These are phyloP conservation scores for Triplophysa bombifrons DNA, from an alignment of 2,797 vertebrate species.

Conservation along the genomic window DNA sequence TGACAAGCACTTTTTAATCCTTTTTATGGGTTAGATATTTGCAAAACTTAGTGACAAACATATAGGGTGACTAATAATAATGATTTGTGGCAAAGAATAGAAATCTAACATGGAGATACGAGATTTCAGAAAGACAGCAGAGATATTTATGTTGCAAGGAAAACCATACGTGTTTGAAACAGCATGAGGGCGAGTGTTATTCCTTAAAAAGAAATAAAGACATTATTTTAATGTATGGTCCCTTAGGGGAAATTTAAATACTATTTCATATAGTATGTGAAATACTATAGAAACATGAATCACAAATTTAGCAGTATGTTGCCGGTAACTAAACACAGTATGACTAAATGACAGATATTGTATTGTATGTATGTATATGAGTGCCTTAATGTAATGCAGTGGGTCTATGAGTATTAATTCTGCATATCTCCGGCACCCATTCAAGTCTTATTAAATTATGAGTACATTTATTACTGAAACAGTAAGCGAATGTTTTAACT, in stretches of 20 bases:
- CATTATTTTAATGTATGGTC: background rate
- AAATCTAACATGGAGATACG: no score
- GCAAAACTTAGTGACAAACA: no score
- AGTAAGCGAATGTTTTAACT: background rate
- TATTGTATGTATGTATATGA: background rate
- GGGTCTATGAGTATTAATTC: background rate
- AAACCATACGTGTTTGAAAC: background rate
- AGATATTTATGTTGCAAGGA: background rate
- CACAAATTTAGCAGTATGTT: no score
- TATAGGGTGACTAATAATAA: no score
- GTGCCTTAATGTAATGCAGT: slow-evolving; percentile 19
- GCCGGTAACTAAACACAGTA: background rate
- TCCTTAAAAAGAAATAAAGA: background rate
- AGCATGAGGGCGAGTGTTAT: background rate
- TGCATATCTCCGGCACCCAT: background rate
- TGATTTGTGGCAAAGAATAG: no score
- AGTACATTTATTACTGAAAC: background rate
- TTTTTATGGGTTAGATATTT: no score
- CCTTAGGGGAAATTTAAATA: background rate
- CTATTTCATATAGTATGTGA: no score
- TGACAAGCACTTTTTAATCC: no score
- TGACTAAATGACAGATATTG: background rate
- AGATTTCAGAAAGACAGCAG: no score
- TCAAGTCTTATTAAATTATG: background rate
- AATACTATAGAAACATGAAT: background rate